Evolutionary conservation across 2,797 vertebrate species (phyloP).

Genomic region (Cetoscarus ocellatus): DNA sequence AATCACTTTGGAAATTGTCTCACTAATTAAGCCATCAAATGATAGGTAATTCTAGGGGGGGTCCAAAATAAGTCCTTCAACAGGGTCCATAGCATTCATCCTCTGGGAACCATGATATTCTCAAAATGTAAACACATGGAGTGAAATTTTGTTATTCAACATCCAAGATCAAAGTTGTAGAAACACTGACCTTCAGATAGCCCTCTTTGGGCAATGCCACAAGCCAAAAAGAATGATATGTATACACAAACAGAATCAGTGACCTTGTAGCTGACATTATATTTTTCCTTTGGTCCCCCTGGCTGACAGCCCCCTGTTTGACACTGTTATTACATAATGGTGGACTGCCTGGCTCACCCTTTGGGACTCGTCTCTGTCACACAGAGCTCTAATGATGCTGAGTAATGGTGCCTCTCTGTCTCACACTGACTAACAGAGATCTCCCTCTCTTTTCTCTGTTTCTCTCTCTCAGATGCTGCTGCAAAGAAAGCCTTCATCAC

Average conservation of each 20-base stretch:
- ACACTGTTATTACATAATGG: constrained; percentile 67
- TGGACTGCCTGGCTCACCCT: constrained; percentile 36
- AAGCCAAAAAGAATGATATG: neutral
- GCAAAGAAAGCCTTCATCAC: constrained; percentile 85
- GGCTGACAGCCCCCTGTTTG: constrained; percentile 39
- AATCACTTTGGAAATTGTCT: no score
- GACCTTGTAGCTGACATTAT: constrained; percentile 34
- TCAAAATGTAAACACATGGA: no score
- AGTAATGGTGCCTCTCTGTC: constrained; percentile 51
- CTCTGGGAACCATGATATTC: no score
- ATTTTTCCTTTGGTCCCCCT: constrained; percentile 33
- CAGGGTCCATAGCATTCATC: no score
- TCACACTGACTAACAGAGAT: constrained; percentile 43
- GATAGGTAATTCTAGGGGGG: no score
- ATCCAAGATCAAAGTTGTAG: neutral
- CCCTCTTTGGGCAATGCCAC: neutral
- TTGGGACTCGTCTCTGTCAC: constrained; percentile 54
- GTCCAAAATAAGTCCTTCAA: no score
- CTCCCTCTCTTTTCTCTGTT: constrained; percentile 30
- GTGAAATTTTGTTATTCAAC: no score
- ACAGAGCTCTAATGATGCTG: constrained; percentile 50
- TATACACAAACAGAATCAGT: constrained; percentile 8
- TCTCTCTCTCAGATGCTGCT: constrained; percentile 75
- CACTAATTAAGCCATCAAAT: no score
- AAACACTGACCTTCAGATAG: neutral